Evolutionary conservation across 2,888 invertebrate species (phyloP).

Genomic region (Aleiodes testaceus): DNA sequence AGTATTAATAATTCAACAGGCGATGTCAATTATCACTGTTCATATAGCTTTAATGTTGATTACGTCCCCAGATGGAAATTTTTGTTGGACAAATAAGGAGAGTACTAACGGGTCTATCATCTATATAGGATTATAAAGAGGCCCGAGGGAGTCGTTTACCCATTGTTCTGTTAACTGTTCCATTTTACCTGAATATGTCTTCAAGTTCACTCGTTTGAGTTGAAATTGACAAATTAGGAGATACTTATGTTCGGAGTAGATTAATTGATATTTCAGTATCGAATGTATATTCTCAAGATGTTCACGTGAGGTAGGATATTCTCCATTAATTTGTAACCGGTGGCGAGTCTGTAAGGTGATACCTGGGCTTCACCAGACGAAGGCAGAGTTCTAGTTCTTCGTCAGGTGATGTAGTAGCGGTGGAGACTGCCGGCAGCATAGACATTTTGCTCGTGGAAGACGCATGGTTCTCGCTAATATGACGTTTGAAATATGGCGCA

Average conservation of each 20-base stretch:
- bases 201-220: neutral
- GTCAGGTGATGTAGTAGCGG: constrained; percentile 63
- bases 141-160: constrained; percentile 37
- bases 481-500: constrained; percentile 67
- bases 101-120: constrained; percentile 14
- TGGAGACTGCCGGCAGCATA: constrained; percentile 60
- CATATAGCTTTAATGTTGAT: too few species aligned
- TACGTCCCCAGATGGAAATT: too few species aligned
- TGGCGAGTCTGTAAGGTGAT: constrained; percentile 58
- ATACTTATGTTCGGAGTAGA: constrained; percentile 51
- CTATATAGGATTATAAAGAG: constrained; percentile 27
- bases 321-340: constrained; percentile 66
- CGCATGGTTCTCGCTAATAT: constrained; percentile 68
- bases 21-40: too few species aligned
- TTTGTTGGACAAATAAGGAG: neutral
- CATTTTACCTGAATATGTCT: neutral
- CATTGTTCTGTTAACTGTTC: neutral
- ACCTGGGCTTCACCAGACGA: constrained; percentile 45
- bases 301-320: constrained; percentile 56
- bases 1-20: too few species aligned
- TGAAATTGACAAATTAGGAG: constrained; percentile 16
- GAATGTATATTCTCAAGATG: constrained; percentile 54
- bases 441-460: constrained; percentile 67
- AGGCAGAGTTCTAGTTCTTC: constrained; percentile 49
- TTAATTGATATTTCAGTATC: constrained; percentile 59